phyloP scores from a whole-genome alignment of 2,797 vertebrate genomes.

The Lemur catta region DNA sequence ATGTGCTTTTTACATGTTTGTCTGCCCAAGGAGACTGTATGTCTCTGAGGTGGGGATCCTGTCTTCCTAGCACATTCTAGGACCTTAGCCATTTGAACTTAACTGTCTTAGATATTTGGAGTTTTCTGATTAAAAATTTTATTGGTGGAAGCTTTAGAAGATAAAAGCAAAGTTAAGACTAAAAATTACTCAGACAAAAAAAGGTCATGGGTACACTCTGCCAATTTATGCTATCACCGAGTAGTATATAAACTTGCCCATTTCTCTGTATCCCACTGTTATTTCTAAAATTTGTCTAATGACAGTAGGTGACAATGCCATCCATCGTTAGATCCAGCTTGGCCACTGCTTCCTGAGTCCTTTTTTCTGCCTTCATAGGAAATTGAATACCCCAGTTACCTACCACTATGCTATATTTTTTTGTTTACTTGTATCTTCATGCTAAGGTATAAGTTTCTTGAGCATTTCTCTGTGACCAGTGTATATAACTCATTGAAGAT shows the following conservation, averaged over 20 bases:
- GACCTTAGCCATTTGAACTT: neutral
- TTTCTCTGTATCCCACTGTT: neutral
- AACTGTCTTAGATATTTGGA: neutral
- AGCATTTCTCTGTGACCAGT: neutral
- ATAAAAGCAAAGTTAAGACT: neutral
- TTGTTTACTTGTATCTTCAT: neutral
- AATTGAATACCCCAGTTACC: neutral
- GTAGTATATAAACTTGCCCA: neutral
- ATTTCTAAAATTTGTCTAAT: neutral
- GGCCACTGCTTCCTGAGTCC: neutral
- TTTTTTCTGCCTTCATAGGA: neutral
- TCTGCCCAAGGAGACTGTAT: neutral
- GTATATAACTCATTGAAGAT: neutral
- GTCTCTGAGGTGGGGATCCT: neutral
- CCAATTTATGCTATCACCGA: neutral
- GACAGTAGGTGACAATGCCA: neutral
- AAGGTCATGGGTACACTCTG: neutral
- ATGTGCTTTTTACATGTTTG: neutral
- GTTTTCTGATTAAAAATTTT: neutral
- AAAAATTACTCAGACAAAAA: neutral
- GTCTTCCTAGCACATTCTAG: neutral
- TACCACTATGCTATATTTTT: neutral
- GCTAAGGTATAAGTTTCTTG: neutral
- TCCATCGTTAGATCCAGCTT: neutral
- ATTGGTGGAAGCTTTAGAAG: neutral